Evolutionary conservation across 1,140 invertebrate genomes (phyloP).

Genomic region (Drosophila subpulchrella): DNA sequence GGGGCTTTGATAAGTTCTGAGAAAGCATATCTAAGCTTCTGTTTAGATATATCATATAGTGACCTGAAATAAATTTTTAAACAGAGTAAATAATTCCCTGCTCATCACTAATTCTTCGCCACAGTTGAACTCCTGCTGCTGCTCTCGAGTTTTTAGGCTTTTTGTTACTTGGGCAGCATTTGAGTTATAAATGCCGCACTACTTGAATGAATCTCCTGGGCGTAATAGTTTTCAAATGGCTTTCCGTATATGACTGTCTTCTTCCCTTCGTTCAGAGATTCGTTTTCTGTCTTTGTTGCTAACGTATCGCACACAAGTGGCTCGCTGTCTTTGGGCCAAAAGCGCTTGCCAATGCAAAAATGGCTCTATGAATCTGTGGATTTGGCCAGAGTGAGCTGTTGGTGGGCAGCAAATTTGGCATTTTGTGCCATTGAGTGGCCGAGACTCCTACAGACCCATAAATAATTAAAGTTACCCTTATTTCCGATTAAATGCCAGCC

Average conservation of each 20-base stretch:
- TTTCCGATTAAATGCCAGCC: conserved; percentile 24
- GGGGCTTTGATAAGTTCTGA: no score
- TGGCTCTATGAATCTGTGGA: conserved; percentile 25
- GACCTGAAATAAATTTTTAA: no score
- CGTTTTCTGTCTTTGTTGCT: conserved; percentile 41
- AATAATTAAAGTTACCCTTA: conserved; percentile 37
- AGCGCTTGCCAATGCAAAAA: conserved; percentile 58
- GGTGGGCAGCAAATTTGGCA: conserved; percentile 55
- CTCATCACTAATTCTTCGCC: conserved; percentile 56
- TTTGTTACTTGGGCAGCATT: conserved; percentile 56
- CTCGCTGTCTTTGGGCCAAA: conserved; percentile 23
- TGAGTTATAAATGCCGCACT: conserved; percentile 81
- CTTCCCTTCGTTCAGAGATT: neutral
- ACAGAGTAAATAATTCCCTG: neutral
- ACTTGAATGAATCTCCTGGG: conserved; percentile 80
- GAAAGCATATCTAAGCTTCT: no score
- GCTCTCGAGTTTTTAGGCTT: conserved; percentile 45
- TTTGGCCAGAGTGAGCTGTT: neutral
- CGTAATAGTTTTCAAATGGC: conserved; percentile 82
- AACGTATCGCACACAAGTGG: conserved; percentile 63
- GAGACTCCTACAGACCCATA: conserved; percentile 18
- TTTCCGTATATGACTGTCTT: conserved; percentile 44
- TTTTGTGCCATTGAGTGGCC: conserved; percentile 63
- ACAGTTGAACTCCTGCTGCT: conserved; percentile 22
- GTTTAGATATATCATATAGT: neutral